A percentile compares a stretch with the other conserved stretches of the same genome.
Evolutionary conservation across 2,797 vertebrate species (phyloP).

Genomic region (Chelmon rostratus): DNA sequence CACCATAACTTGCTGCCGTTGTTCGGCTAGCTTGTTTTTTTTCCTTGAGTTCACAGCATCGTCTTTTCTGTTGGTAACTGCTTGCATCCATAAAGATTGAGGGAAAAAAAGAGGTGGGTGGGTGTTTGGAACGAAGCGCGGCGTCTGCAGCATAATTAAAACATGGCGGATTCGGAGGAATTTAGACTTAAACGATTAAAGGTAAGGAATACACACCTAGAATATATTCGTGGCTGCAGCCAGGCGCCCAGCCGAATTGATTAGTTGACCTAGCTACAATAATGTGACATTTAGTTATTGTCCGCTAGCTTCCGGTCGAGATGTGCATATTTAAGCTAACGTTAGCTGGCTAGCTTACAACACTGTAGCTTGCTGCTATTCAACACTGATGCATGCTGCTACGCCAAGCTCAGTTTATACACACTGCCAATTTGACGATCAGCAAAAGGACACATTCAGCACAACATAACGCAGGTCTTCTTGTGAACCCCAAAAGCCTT

Average conservation of each 20-base stretch:
- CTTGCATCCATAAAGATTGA: constrained; percentile 7
- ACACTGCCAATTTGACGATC: not conserved
- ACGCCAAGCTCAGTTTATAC: not conserved
- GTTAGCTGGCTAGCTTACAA: constrained; percentile 56
- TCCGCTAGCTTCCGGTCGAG: constrained; percentile 21
- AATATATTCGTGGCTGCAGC: rapidly evolving
- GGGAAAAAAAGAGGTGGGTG: constrained; percentile 41
- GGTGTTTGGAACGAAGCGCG: constrained; percentile 62
- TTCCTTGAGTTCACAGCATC: not conserved
- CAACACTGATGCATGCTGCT: constrained; percentile 31
- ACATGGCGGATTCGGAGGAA: constrained; percentile 84
- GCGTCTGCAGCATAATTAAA: constrained; percentile 78
- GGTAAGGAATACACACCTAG: constrained; percentile 54
- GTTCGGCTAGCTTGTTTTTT: not conserved
- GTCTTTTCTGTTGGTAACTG: not conserved
- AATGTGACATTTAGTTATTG: not conserved
- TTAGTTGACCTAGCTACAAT: too few species aligned
- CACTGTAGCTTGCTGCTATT: constrained; percentile 40
- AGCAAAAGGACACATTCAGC: rapidly evolving
- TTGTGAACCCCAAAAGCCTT: rapidly evolving
- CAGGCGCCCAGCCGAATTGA: rapidly evolving
- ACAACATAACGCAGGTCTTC: rapidly evolving
- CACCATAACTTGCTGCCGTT: not conserved
- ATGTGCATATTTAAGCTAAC: constrained; percentile 62
- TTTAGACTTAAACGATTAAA: constrained; percentile 76